A percentile compares a stretch with the other conserved stretches of the same genome.
These are phyloP conservation scores for Drosophila acutilabella DNA, from an alignment of 2,888 invertebrate genomes.

Conservation along the genomic window DNA sequence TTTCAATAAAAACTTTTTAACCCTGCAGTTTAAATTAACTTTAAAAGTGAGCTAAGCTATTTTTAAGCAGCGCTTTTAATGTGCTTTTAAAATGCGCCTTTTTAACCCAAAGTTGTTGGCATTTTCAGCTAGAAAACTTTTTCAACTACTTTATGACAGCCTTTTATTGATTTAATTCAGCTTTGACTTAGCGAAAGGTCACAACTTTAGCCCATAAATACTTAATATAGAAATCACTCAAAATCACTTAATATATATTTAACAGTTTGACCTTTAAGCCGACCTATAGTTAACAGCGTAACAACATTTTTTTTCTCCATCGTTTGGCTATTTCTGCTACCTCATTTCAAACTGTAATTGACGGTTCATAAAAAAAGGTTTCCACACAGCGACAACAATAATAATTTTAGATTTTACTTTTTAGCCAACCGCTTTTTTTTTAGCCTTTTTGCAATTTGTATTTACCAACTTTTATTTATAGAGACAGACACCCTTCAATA, in stretches of 20 bases:
- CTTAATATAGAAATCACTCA: background rate
- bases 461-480: constrained; percentile 25
- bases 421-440: background rate
- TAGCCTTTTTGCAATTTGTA: constrained; percentile 24
- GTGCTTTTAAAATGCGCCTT: background rate
- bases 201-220: background rate
- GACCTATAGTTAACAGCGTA: background rate
- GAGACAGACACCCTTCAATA: constrained; percentile 16
- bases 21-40: too few species aligned
- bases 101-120: too few species aligned
- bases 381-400: constrained; percentile 6
- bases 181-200: background rate
- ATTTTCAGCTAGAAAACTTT: too few species aligned
- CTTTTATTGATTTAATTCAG: background rate
- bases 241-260: background rate
- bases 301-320: constrained; percentile 5
- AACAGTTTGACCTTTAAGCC: background rate
- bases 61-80: background rate
- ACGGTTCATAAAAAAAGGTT: constrained; percentile 18
- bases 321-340: constrained; percentile 2
- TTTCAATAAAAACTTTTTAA: too few species aligned
- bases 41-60: too few species aligned
- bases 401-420: constrained; percentile 10
- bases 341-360: constrained; percentile 14
- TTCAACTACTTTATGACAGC: too few species aligned